A percentile compares a stretch with the other conserved stretches of the same genome.
Conservation (phyloP, 2,888 invertebrate species). For the Himalopsyche kuldschensis region DNA sequence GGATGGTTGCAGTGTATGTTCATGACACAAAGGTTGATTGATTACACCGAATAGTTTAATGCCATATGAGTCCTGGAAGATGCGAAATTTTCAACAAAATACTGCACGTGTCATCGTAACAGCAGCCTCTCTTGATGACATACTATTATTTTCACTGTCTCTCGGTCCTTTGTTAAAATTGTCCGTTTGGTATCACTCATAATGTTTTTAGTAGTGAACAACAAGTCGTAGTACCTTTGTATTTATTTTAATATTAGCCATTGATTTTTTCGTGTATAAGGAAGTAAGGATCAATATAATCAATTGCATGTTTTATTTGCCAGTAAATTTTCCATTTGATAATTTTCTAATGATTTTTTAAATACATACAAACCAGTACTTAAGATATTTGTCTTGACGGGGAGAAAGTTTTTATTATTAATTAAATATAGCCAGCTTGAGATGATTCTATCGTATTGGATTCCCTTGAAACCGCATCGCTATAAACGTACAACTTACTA, state of each 20-base stretch:
- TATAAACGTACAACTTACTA: not conserved
- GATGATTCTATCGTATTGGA: not conserved
- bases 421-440: not conserved
- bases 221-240: too few species aligned
- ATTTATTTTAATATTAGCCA: too few species aligned
- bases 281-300: too few species aligned
- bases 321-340: too few species aligned
- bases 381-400: not conserved
- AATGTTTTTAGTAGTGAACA: too few species aligned
- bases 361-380: not conserved
- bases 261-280: too few species aligned
- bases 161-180: too few species aligned
- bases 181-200: too few species aligned
- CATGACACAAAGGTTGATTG: not conserved
- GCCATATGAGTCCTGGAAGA: constrained; percentile 6
- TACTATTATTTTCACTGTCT: not conserved
- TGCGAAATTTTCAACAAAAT: not conserved
- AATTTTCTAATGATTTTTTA: too few species aligned
- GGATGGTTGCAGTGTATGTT: not conserved
- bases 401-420: not conserved
- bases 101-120: not conserved
- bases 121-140: not conserved
- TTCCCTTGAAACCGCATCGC: not conserved
- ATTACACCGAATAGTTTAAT: not conserved
- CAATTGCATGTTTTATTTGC: too few species aligned